Percentiles rank a stretch among this genome's conserved stretches.
Conservation (phyloP, 2,888 invertebrate genomes). For the Hemithea aestivaria region DNA sequence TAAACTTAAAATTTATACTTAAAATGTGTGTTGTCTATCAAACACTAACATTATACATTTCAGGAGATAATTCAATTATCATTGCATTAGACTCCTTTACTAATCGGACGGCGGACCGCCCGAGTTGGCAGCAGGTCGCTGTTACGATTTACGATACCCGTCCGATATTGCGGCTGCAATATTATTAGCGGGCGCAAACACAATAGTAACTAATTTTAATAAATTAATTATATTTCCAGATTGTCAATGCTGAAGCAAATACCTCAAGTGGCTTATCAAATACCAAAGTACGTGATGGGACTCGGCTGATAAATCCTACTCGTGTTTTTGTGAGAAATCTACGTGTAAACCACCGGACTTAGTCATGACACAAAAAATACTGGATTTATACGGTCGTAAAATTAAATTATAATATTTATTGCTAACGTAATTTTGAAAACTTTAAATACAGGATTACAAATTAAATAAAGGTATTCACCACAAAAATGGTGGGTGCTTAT, state of each 20-base stretch:
- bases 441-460: slow-evolving; percentile 21
- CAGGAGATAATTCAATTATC: no score
- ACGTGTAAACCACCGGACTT: slow-evolving; percentile 37
- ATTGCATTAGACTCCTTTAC: no score
- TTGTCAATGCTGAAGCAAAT: slow-evolving; percentile 92
- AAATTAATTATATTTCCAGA: slow-evolving; percentile 72
- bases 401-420: slow-evolving; percentile 1
- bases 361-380: slow-evolving; percentile 31
- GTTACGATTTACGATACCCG: no score
- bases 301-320: slow-evolving; percentile 79
- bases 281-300: slow-evolving; percentile 92
- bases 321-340: slow-evolving; percentile 27
- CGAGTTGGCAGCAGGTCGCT: no score
- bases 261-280: slow-evolving; percentile 88
- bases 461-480: slow-evolving; percentile 17
- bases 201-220: no score
- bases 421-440: slow-evolving; percentile 1
- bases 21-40: no score
- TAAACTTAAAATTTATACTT: no score
- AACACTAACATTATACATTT: no score
- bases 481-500: slow-evolving; percentile 2
- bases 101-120: no score
- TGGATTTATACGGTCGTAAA: slow-evolving; percentile 2
- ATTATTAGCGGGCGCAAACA: no score
- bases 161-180: no score